A percentile compares a stretch with the other conserved stretches of the same genome.
Conservation (phyloP, 2,113 vertebrate genomes). For the Misgurnus anguillicaudatus region DNA sequence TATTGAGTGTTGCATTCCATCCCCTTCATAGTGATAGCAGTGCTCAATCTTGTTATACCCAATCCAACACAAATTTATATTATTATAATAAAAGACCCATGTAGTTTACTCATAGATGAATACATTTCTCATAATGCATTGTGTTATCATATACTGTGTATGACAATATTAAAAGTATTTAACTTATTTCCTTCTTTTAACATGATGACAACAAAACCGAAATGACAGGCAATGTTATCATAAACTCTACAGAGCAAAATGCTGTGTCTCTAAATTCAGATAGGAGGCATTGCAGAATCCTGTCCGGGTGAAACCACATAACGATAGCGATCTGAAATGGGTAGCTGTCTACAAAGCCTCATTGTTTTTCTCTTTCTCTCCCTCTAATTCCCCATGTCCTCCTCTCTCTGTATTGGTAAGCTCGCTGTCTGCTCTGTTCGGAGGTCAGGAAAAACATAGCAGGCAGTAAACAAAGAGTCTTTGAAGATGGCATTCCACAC, state of each 20-base stretch:
- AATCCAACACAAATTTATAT: too few species aligned
- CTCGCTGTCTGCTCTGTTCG: constrained; percentile 48
- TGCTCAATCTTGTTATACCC: too few species aligned
- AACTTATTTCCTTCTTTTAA: too few species aligned
- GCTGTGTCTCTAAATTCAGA: background rate
- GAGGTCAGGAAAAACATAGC: constrained; percentile 62
- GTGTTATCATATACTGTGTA: too few species aligned
- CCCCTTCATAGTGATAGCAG: too few species aligned
- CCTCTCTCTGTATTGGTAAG: constrained; percentile 26
- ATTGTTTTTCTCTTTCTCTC: constrained; percentile 43
- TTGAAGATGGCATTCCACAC: constrained; percentile 58
- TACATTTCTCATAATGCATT: too few species aligned
- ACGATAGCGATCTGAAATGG: constrained; percentile 36
- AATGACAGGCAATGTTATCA: too few species aligned
- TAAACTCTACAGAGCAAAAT: background rate
- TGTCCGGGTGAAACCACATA: constrained; percentile 1
- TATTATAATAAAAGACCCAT: too few species aligned
- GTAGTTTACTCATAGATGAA: too few species aligned
- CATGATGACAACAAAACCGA: too few species aligned
- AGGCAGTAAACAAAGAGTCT: constrained; percentile 65
- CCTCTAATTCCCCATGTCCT: constrained; percentile 12
- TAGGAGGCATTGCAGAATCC: background rate
- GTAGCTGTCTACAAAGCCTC: constrained; percentile 54
- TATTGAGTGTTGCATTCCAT: too few species aligned
- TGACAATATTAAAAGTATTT: too few species aligned